Percentiles rank a stretch among this genome's conserved stretches.
Conservation (phyloP, 2,888 invertebrate genomes). For the Mimas tiliae region DNA sequence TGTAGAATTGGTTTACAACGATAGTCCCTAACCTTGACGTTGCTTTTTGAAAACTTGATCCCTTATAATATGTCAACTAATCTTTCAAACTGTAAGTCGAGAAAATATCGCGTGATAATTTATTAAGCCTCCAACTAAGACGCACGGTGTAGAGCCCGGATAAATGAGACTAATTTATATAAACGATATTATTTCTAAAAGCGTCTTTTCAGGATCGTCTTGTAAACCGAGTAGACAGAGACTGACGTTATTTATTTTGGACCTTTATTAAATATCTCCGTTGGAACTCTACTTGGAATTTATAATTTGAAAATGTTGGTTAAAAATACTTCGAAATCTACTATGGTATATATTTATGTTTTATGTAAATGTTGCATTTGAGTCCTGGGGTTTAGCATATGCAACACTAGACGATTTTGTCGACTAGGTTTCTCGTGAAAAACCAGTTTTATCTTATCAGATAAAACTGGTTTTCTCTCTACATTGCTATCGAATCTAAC, state of each 20-base stretch:
- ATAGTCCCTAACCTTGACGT: background rate
- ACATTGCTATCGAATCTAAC: too few relatives aligned
- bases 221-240: conserved; percentile 61
- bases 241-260: conserved; percentile 67
- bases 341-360: background rate
- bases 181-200: conserved; percentile 66
- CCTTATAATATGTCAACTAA: conserved; percentile 36
- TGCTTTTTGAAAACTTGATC: background rate
- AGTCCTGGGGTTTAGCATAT: too few relatives aligned
- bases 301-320: conserved; percentile 35
- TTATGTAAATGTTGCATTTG: background rate
- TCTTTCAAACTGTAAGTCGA: conserved; percentile 49
- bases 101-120: conserved; percentile 61
- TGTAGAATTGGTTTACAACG: background rate
- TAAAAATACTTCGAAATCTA: background rate
- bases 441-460: too few relatives aligned
- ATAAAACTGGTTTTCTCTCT: too few relatives aligned
- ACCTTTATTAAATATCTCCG: conserved; percentile 61
- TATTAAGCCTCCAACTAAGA: conserved; percentile 57
- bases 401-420: too few relatives aligned
- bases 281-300: conserved; percentile 47
- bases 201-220: conserved; percentile 57
- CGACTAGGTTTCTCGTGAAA: too few relatives aligned
- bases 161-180: conserved; percentile 71
- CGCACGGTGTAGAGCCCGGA: conserved; percentile 51